Base-by-base conservation (phyloP, 2,888 invertebrate species). In the Arctia plantaginis region DNA sequence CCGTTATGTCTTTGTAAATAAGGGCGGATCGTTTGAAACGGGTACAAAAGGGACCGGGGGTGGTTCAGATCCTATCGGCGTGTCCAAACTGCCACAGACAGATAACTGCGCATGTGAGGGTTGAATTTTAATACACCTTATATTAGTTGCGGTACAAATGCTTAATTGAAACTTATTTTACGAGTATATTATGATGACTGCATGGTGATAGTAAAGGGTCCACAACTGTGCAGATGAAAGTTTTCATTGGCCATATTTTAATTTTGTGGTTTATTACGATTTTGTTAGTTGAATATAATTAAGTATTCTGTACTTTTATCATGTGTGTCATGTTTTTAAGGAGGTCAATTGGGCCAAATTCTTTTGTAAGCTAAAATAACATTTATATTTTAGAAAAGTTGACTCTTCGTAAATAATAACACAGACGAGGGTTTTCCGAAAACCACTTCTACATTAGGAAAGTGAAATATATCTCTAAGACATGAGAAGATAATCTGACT, bases 41-140 rank as follows among this genome's bases (percentile, higher is more conserved):
- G 86, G 84, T 79, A 90, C 90, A 92, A 92, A 92, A 85, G 85
- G 86, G 80, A 77, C 84, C 83, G 87, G 87, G 86, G 90, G 87
- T 80, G 81, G 84, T 86, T 83, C 87, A 88, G 94, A 94, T 94
- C 84, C 82, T 93, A 94, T 95, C 94, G 80, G 87, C 87, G 87
- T 90, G 91, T 91, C 93, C 90, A 91, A 93, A 93, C 93, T 92
- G 93, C 93, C 93, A 91, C 91, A 91, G 90, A 90, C 93, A 93
- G 95, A 94, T 94, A 94, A 92, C 89, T 83, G 77, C 82, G 87
- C 87, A 90, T 90, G 91, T 91, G 92, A 90, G 91, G 86, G 90
- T 85, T 87, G 93, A 94, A 94, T 93, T 93, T 93, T 93, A 94
- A 93, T 90, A 90, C 84, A 86, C 81, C 84, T 84, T 85, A 83